Evolutionary conservation across 2,113 vertebrate genomes (phyloP).

Genomic region (Cebus imitator): DNA sequence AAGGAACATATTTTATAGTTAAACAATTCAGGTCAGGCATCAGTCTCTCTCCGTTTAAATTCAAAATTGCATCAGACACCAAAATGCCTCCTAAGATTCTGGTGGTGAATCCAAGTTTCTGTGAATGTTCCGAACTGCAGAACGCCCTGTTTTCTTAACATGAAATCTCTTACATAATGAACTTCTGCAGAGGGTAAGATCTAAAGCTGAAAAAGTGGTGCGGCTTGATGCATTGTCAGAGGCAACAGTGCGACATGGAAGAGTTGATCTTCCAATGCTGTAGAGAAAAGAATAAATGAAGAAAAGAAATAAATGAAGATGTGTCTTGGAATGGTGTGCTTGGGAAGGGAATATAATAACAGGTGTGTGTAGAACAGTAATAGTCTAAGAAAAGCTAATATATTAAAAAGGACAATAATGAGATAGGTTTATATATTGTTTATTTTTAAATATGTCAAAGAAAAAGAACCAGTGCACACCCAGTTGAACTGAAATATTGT

Average conservation of each 20-base stretch:
- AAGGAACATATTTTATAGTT: neutral
- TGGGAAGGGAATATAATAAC: conserved; percentile 8
- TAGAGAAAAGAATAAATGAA: neutral
- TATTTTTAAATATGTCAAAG: neutral
- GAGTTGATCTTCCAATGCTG: conserved; percentile 59
- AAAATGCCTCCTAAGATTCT: conserved; percentile 48
- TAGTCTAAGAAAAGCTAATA: neutral
- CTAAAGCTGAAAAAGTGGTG: conserved; percentile 49
- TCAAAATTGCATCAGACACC: conserved; percentile 20
- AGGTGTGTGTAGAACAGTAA: neutral
- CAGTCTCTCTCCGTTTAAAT: conserved; percentile 5
- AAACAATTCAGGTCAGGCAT: conserved; percentile 51
- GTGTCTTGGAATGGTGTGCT: neutral
- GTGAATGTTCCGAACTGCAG: conserved; percentile 48
- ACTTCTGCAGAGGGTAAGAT: conserved; percentile 47
- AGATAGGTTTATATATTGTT: neutral
- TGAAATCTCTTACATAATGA: conserved; percentile 60
- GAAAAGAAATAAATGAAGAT: conserved; percentile 27
- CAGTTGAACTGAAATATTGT: neutral
- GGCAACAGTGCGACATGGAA: neutral
- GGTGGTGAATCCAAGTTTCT: conserved; percentile 53
- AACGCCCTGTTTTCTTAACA: conserved; percentile 43
- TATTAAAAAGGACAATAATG: conserved; percentile 44
- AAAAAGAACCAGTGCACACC: conserved; percentile 11
- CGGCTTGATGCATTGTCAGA: neutral